Evolutionary conservation across 2,113 vertebrate genomes (phyloP).

Genomic region (Trematomus loennbergii): DNA sequence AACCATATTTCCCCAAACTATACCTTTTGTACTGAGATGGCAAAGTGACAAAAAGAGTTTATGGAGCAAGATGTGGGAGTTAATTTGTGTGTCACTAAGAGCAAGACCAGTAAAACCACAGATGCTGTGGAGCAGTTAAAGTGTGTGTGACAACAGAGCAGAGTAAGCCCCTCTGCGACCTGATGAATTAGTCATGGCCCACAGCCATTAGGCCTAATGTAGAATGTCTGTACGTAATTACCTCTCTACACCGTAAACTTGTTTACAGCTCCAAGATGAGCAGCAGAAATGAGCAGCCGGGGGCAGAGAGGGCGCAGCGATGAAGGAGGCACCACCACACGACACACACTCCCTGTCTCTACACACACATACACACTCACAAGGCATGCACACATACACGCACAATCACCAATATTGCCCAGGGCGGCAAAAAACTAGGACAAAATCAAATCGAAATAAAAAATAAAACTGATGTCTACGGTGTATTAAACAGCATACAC

Average conservation of each 20-base stretch:
- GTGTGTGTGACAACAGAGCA: slow-evolving; percentile 50
- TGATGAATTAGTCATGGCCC: slow-evolving; percentile 75
- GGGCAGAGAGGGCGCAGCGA: slow-evolving; percentile 40
- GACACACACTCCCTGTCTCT: slow-evolving; percentile 18
- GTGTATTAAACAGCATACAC: slow-evolving; percentile 31
- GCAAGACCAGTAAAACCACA: slow-evolving; percentile 12
- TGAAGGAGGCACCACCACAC: slow-evolving; percentile 21
- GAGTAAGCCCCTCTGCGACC: slow-evolving; percentile 51
- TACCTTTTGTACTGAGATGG: not conserved
- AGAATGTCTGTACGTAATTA: slow-evolving; percentile 78
- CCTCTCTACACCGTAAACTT: slow-evolving; percentile 66
- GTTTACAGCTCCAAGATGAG: slow-evolving; percentile 78
- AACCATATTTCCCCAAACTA: slow-evolving; percentile 5
- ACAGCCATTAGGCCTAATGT: slow-evolving; percentile 76
- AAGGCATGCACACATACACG: slow-evolving; percentile 23
- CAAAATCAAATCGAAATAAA: slow-evolving; percentile 60
- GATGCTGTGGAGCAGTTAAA: slow-evolving; percentile 36
- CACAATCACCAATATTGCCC: slow-evolving; percentile 43
- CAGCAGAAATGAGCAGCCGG: slow-evolving; percentile 53
- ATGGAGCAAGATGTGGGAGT: slow-evolving; percentile 4
- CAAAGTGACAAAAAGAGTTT: not conserved
- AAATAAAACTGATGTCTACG: slow-evolving; percentile 57
- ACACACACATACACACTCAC: slow-evolving; percentile 7
- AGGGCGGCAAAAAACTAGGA: slow-evolving; percentile 53
- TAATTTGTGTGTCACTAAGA: slow-evolving; percentile 16